Conservation (phyloP, 2,113 vertebrate species). For the Phoxinus phoxinus region DNA sequence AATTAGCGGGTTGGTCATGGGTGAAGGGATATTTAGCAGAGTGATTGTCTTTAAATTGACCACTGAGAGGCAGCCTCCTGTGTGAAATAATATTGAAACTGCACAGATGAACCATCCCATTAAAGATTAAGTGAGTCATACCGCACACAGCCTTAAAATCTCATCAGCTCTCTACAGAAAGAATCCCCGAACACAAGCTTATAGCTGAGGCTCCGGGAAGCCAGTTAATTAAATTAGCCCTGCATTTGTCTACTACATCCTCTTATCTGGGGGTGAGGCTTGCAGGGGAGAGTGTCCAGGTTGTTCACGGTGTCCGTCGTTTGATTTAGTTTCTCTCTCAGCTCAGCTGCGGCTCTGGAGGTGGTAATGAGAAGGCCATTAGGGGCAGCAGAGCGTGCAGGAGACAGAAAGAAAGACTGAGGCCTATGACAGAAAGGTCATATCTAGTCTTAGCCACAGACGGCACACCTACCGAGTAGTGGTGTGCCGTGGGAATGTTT, state of each 20-base stretch:
- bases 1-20: constrained; percentile 32
- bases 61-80: constrained; percentile 60
- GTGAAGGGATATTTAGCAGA: constrained; percentile 38
- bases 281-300: constrained; percentile 80
- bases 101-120: constrained; percentile 51
- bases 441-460: neutral
- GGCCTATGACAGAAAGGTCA: constrained; percentile 50
- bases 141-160: constrained; percentile 79
- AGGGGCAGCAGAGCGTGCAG: constrained; percentile 76
- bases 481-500: neutral
- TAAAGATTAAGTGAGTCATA: constrained; percentile 57
- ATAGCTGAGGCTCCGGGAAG: constrained; percentile 78
- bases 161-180: constrained; percentile 81
- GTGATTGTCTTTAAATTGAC: constrained; percentile 60
- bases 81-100: constrained; percentile 54
- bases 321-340: constrained; percentile 80
- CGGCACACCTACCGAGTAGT: neutral
- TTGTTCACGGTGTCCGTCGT: constrained; percentile 75
- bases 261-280: constrained; percentile 81
- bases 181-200: constrained; percentile 76
- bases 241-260: constrained; percentile 83
- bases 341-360: constrained; percentile 80
- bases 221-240: constrained; percentile 86
- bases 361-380: constrained; percentile 81
- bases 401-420: constrained; percentile 53